These are phyloP conservation scores for Chaunax sp. DNA, from an alignment of 2,797 vertebrate genomes.

Conservation along the genomic window DNA sequence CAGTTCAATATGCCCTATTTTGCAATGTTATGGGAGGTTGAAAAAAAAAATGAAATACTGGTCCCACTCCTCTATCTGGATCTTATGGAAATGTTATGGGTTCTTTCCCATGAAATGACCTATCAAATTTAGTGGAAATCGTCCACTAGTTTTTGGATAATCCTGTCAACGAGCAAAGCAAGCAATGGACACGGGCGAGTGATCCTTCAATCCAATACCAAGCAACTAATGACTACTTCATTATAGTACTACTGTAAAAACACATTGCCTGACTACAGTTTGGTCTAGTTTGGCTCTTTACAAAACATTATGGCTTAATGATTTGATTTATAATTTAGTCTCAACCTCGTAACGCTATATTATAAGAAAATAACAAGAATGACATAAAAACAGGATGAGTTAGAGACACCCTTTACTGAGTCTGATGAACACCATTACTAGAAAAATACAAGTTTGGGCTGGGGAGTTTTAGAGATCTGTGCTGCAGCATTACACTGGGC, in stretches of 20 bases:
- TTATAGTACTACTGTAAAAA: conserved; percentile 46
- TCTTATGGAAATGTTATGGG: too few relatives aligned
- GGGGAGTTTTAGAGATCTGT: conserved; percentile 36
- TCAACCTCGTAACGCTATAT: conserved; percentile 17
- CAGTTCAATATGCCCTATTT: too few relatives aligned
- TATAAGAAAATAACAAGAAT: conserved; percentile 32
- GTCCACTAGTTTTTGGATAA: too few relatives aligned
- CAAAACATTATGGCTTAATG: conserved; percentile 41
- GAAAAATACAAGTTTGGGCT: conserved; percentile 51
- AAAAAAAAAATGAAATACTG: too few relatives aligned
- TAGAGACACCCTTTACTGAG: not conserved
- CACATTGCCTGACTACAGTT: conserved; percentile 54
- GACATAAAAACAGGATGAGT: conserved; percentile 5
- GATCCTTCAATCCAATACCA: conserved; percentile 1
- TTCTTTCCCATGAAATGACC: too few relatives aligned
- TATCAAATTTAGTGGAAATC: too few relatives aligned
- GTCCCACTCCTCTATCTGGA: too few relatives aligned
- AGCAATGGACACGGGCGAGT: too few relatives aligned
- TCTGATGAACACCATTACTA: conserved; percentile 46
- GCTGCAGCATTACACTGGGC: conserved; percentile 36
- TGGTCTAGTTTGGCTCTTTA: conserved; percentile 48
- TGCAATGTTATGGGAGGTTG: too few relatives aligned
- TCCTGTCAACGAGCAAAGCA: too few relatives aligned
- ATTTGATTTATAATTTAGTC: conserved; percentile 40
- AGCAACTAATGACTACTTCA: conserved; percentile 2